These are phyloP conservation scores for Helicoverpa zea DNA, from an alignment of 1,140 invertebrate genomes.

Conservation along the genomic window DNA sequence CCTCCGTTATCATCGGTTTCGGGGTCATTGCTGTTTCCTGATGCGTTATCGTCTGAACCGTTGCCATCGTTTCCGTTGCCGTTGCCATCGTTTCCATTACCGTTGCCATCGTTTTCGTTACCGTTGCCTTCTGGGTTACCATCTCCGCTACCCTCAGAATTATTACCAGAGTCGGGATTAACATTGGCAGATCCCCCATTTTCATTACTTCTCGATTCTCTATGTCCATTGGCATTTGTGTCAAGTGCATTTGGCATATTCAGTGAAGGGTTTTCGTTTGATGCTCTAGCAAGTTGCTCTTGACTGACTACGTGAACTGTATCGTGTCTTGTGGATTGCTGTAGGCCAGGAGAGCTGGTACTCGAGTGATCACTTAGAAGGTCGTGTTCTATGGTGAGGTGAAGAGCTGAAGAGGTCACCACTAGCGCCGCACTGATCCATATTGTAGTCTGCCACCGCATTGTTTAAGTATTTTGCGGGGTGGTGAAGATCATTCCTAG, in stretches of 20 bases:
- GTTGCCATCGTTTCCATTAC: neutral
- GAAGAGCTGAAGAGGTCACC: conserved; percentile 4
- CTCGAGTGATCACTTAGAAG: neutral
- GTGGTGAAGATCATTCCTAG: conserved; percentile 16
- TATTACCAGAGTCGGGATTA: no score
- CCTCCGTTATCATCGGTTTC: neutral
- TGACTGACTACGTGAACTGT: neutral
- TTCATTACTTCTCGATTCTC: no score
- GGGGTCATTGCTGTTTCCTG: neutral
- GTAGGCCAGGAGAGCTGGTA: neutral
- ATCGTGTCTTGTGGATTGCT: neutral
- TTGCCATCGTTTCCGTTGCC: neutral
- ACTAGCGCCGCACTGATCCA: conserved; percentile 23
- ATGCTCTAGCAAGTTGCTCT: neutral
- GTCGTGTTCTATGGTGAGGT: conserved; percentile 1
- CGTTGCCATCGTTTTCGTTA: neutral
- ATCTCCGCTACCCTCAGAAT: no score
- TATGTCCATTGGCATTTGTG: no score
- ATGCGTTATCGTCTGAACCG: neutral
- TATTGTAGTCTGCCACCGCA: conserved; percentile 17
- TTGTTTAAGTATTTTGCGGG: neutral
- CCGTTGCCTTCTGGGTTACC: neutral
- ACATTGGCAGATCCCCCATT: no score
- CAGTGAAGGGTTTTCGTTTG: no score
- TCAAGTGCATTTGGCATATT: no score